A percentile compares a stretch with the other conserved stretches of the same genome.
phyloP scores from a whole-genome alignment of 2,113 vertebrate species.

The Numenius arquata region DNA sequence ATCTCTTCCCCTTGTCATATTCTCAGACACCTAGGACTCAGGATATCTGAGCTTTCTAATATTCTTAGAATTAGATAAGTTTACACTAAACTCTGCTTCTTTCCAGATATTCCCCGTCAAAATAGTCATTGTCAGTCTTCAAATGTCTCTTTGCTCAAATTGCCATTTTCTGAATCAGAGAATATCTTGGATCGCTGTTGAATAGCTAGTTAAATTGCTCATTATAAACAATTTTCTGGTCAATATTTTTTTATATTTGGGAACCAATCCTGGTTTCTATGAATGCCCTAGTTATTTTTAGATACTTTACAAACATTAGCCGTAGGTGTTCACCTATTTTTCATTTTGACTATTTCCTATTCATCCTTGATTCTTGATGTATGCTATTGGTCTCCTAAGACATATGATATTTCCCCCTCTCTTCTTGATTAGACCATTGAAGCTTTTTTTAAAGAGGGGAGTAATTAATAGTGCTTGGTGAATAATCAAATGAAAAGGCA shows the following conservation, averaged over 20 bases:
- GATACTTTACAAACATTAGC: background rate
- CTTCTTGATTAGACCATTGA: conserved; percentile 29
- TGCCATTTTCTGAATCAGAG: background rate
- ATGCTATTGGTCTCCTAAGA: background rate
- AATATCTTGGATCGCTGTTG: background rate
- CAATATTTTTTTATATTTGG: background rate
- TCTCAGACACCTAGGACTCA: background rate
- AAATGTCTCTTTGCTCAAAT: background rate
- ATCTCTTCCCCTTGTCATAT: background rate
- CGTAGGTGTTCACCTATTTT: conserved; percentile 16
- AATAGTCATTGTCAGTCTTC: background rate
- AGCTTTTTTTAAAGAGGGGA: background rate
- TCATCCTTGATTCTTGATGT: background rate
- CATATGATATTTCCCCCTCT: background rate
- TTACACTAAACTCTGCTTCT: background rate
- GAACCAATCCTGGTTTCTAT: background rate
- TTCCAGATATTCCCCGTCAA: conserved; percentile 4
- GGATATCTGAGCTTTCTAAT: background rate
- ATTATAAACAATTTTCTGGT: conserved; percentile 9
- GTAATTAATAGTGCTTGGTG: conserved; percentile 19
- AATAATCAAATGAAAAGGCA: conserved; percentile 35
- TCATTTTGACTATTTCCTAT: background rate
- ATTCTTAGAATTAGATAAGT: background rate
- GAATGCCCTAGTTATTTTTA: conserved; percentile 22
- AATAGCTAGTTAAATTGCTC: conserved; percentile 24